Conservation (phyloP, 2,113 vertebrate genomes). For the Perca schrenkii region DNA sequence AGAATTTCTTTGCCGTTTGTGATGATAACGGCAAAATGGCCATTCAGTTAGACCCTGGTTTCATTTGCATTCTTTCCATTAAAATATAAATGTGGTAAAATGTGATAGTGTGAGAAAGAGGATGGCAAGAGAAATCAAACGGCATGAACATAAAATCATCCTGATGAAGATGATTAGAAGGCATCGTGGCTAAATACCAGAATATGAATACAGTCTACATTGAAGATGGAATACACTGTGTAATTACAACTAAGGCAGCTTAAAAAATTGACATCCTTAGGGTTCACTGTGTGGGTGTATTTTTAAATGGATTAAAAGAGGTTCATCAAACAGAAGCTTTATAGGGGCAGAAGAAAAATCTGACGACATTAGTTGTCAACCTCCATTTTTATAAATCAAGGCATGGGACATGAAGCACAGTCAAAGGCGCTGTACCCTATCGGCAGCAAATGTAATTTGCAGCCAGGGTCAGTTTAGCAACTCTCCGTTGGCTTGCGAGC, state of each 20-base stretch:
- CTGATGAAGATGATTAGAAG: constrained; percentile 41
- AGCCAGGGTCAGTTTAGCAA: too few relatives aligned
- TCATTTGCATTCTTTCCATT: constrained; percentile 16
- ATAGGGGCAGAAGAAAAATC: not conserved
- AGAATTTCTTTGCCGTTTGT: constrained; percentile 31
- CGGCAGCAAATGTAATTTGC: too few relatives aligned
- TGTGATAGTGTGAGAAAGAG: constrained; percentile 10
- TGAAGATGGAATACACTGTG: not conserved
- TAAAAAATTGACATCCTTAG: not conserved
- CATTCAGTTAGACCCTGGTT: constrained; percentile 17
- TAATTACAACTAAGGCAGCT: constrained; percentile 13
- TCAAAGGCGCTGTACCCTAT: not conserved
- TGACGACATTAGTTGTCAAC: not conserved
- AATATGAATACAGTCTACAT: not conserved
- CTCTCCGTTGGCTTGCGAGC: too few relatives aligned
- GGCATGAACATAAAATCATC: constrained; percentile 20
- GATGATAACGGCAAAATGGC: not conserved
- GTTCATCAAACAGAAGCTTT: constrained; percentile 22
- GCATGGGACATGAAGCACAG: not conserved
- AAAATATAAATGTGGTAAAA: constrained; percentile 30
- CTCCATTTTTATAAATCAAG: not conserved
- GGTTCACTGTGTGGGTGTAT: constrained; percentile 3
- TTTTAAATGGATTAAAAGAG: constrained; percentile 5
- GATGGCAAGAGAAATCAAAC: constrained; percentile 11
- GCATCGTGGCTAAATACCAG: constrained; percentile 14